These are phyloP conservation scores for Heliopora coerulea DNA, from an alignment of 92 coral and sea anemone species.

Conservation along the genomic window DNA sequence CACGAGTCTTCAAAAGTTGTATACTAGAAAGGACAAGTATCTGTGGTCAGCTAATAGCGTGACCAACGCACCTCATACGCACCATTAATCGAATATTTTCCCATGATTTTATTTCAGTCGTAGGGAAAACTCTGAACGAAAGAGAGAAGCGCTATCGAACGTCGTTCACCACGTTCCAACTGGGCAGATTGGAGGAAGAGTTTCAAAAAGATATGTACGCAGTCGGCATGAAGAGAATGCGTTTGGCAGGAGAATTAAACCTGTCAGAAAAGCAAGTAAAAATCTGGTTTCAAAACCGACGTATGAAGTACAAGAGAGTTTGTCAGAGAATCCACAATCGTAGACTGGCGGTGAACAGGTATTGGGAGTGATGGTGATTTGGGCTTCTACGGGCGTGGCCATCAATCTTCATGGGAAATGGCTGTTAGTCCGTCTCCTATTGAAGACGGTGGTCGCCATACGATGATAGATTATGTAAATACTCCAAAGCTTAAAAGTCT, in stretches of 20 bases:
- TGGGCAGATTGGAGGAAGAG: slow-evolving; percentile 90
- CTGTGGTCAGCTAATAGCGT: no score
- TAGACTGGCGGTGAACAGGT: slow-evolving; percentile 26
- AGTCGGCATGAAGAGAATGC: slow-evolving; percentile 94
- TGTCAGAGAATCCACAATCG: slow-evolving; percentile 32
- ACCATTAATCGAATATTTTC: no score
- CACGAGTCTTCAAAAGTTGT: no score
- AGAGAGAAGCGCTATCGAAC: slow-evolving; percentile 88
- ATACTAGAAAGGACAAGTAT: no score
- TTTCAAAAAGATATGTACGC: slow-evolving; percentile 93
- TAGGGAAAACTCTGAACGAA: slow-evolving; percentile 24
- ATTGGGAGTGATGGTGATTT: not conserved
- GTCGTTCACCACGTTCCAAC: slow-evolving; percentile 94
- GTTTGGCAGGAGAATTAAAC: slow-evolving; percentile 82
- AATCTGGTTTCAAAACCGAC: slow-evolving; percentile 95
- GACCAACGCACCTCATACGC: no score
- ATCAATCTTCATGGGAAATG: no score
- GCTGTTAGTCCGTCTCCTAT: no score
- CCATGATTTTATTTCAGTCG: no score
- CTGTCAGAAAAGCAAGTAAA: slow-evolving; percentile 92
- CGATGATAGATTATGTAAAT: no score
- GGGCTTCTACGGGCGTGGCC: no score
- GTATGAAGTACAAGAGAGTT: slow-evolving; percentile 94
- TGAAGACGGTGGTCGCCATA: no score
- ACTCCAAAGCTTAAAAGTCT: no score